These are phyloP conservation scores for Calypte anna DNA, from an alignment of 2,113 vertebrate species.

Conservation along the genomic window DNA sequence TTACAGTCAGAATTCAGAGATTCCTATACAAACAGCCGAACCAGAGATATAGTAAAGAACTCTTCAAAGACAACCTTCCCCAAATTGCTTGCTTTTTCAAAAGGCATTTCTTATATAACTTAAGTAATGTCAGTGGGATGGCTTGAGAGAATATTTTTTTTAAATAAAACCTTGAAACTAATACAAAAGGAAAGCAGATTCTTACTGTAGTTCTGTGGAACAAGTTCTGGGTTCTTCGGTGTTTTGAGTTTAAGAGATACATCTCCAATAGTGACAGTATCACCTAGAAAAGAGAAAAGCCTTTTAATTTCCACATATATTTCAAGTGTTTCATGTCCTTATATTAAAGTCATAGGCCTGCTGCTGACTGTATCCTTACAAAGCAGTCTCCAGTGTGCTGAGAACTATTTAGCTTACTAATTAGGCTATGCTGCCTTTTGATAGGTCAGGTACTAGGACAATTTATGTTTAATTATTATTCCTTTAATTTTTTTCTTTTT, in stretches of 20 bases:
- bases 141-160: background rate
- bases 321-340: background rate
- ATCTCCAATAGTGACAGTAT: constrained; percentile 93
- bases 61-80: background rate
- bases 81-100: background rate
- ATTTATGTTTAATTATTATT: background rate
- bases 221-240: constrained; percentile 90
- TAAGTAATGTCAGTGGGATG: background rate
- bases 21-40: background rate
- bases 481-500: background rate
- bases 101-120: background rate
- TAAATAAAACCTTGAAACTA: background rate
- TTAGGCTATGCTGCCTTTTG: background rate
- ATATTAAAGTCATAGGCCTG: background rate
- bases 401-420: background rate
- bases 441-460: background rate
- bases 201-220: constrained; percentile 95
- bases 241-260: constrained; percentile 88
- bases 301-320: background rate
- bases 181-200: constrained; percentile 20
- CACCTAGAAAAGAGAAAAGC: constrained; percentile 79
- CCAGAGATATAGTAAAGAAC: background rate
- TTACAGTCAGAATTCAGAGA: background rate
- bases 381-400: background rate
- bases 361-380: background rate